Evolutionary conservation across 2,797 vertebrate species (phyloP).

Genomic region (Enteromius unitaeniatus): DNA sequence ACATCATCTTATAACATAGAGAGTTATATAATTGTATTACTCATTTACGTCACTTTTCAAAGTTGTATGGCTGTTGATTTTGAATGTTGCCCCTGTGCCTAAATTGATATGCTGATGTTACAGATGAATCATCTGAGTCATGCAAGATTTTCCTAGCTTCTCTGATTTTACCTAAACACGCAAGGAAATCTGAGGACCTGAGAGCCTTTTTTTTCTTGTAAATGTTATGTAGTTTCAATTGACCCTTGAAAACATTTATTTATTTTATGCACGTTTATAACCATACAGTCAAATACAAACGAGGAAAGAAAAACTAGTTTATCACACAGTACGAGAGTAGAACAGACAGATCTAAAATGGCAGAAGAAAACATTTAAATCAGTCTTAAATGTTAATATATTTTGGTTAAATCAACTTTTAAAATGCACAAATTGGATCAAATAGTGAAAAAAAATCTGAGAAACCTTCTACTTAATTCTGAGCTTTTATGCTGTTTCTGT

Average conservation of each 20-base stretch:
- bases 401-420: background rate
- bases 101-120: background rate
- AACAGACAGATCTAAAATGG: background rate
- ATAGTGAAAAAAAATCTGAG: background rate
- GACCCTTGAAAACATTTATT: background rate
- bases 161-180: background rate
- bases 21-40: conserved; percentile 10
- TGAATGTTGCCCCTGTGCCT: background rate
- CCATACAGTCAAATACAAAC: background rate
- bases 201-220: background rate
- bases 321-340: too few species aligned
- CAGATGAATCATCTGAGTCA: background rate
- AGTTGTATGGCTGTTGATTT: background rate
- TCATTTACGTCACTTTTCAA: background rate
- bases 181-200: background rate
- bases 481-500: background rate
- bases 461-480: background rate
- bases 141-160: background rate
- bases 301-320: background rate
- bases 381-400: background rate
- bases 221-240: background rate
- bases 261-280: background rate
- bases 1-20: background rate
- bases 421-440: background rate
- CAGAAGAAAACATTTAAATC: background rate